Conservation (phyloP, 2,113 vertebrate genomes). For the Bos indicus region DNA sequence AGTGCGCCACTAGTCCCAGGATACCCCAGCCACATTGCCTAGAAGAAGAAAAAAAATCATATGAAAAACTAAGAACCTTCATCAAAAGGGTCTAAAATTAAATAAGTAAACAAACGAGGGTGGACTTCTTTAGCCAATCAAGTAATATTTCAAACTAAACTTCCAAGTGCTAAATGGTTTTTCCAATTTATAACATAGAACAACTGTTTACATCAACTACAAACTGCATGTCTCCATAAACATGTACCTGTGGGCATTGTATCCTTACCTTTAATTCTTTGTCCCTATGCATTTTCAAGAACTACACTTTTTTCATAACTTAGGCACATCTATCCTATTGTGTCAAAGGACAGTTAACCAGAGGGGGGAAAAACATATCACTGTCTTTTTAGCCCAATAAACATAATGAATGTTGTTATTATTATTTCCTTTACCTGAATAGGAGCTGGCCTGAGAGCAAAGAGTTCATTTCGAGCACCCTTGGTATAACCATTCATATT, state of each 20-base stretch:
- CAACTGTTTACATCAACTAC: not conserved
- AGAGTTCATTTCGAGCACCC: conserved; percentile 96
- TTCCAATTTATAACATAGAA: not conserved
- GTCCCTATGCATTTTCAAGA: conserved; percentile 7
- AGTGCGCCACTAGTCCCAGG: conserved; percentile 97
- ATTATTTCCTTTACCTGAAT: conserved; percentile 87
- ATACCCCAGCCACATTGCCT: conserved; percentile 99
- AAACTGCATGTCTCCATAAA: not conserved
- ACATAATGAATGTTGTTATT: not conserved
- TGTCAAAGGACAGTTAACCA: not conserved
- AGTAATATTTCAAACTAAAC: not conserved
- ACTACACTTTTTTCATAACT: not conserved
- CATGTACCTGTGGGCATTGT: not conserved
- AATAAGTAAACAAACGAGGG: not conserved
- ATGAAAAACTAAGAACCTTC: not conserved
- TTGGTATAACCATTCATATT: conserved; percentile 99
- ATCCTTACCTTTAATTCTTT: not conserved
- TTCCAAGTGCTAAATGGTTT: not conserved
- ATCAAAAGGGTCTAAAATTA: not conserved
- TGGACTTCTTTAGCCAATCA: not conserved
- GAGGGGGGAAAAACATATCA: not conserved
- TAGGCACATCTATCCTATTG: not conserved
- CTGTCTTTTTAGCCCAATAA: not conserved
- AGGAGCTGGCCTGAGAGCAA: conserved; percentile 95
- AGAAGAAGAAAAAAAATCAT: not conserved